phyloP scores from a whole-genome alignment of 2,888 invertebrate genomes.

The Ophion ellenae region DNA sequence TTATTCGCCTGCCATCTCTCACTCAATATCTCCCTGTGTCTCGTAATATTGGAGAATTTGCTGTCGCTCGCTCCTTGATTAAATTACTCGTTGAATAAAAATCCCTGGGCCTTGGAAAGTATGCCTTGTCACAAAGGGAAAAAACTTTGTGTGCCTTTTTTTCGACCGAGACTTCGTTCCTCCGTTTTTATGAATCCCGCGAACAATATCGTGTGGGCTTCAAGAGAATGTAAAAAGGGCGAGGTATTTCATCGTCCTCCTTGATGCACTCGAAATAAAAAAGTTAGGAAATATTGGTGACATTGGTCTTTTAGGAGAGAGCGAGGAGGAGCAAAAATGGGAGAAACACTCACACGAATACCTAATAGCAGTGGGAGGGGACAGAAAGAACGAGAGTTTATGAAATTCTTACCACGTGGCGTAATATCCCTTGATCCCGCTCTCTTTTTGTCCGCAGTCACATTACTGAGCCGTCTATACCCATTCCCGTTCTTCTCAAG shows the following conservation, averaged over 20 bases:
- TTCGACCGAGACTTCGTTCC: slow-evolving; percentile 42
- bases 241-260: slow-evolving; percentile 62
- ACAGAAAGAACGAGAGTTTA: slow-evolving; percentile 51
- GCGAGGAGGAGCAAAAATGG: slow-evolving; percentile 1
- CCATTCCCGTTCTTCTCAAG: slow-evolving; percentile 18
- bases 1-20: slow-evolving; percentile 12
- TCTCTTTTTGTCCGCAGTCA: slow-evolving; percentile 38
- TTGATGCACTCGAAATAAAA: slow-evolving; percentile 58
- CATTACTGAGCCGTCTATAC: slow-evolving; percentile 18
- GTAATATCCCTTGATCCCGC: slow-evolving; percentile 46
- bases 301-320: slow-evolving; percentile 28
- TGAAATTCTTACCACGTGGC: slow-evolving; percentile 61
- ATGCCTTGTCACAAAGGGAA: slow-evolving; percentile 45
- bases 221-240: slow-evolving; percentile 37
- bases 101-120: slow-evolving; percentile 23
- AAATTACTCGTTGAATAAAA: slow-evolving; percentile 57
- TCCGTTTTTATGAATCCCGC: slow-evolving; percentile 23
- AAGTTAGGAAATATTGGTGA: slow-evolving; percentile 61
- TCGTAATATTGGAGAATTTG: slow-evolving; percentile 55
- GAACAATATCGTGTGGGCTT: slow-evolving; percentile 26
- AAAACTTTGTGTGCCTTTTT: slow-evolving; percentile 52
- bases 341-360: not conserved
- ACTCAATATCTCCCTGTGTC: slow-evolving; percentile 39
- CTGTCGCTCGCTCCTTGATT: slow-evolving; percentile 49
- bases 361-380: not conserved